Evolutionary conservation across 2,797 vertebrate genomes (phyloP).

Genomic region (Sciurus vulgaris): DNA sequence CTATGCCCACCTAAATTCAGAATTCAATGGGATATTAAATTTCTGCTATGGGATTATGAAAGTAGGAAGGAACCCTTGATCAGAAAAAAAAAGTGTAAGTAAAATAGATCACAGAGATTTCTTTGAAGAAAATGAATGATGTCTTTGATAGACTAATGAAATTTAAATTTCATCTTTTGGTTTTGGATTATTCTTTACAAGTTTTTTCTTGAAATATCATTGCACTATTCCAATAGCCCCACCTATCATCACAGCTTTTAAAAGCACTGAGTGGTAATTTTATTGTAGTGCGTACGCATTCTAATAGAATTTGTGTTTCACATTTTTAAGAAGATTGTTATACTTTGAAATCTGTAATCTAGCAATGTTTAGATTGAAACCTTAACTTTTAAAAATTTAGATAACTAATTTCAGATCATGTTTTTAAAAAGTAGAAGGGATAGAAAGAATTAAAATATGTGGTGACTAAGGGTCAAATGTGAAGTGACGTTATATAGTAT

Average conservation of each 20-base stretch:
- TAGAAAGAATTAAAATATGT: not conserved
- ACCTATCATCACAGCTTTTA: not conserved
- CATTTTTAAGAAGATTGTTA: not conserved
- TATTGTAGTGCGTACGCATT: not conserved
- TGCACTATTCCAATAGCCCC: not conserved
- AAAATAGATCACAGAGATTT: constrained; percentile 7
- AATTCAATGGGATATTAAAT: constrained; percentile 61
- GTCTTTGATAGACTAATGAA: not conserved
- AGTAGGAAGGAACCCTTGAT: constrained; percentile 18
- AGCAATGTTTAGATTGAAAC: not conserved
- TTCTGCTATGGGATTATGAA: constrained; percentile 62
- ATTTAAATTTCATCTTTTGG: constrained; percentile 16
- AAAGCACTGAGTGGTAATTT: not conserved
- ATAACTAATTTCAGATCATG: not conserved
- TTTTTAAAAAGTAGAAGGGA: not conserved
- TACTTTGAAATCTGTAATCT: not conserved
- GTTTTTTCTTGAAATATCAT: not conserved
- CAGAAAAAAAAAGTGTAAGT: constrained; percentile 12
- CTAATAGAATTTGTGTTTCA: not conserved
- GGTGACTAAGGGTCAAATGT: not conserved
- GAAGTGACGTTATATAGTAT: not conserved
- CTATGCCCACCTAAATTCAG: constrained; percentile 52
- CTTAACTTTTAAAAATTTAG: not conserved
- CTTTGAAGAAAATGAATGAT: constrained; percentile 44
- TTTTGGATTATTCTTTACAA: not conserved